phyloP scores from a whole-genome alignment of 2,888 invertebrate genomes.

The Bhutanitis thaidina region DNA sequence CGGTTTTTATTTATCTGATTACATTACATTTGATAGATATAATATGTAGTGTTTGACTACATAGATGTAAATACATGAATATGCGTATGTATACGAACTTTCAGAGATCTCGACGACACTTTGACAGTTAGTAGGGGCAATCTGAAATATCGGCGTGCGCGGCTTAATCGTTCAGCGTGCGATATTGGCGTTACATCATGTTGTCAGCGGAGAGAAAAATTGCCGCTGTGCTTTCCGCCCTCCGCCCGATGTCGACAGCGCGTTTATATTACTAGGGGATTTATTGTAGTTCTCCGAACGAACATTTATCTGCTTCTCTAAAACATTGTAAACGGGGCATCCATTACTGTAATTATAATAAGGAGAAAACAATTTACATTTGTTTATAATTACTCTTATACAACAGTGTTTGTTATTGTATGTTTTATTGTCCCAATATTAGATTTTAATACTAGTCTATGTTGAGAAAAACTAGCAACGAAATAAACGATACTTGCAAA shows the following conservation, averaged over 20 bases:
- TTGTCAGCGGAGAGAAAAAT: constrained; percentile 79
- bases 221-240: constrained; percentile 58
- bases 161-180: constrained; percentile 79
- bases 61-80: neutral
- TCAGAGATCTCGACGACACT: constrained; percentile 60
- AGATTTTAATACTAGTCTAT: too few relatives aligned
- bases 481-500: too few relatives aligned
- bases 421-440: too few relatives aligned
- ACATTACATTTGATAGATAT: too few relatives aligned
- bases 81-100: constrained; percentile 16
- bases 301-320: constrained; percentile 57
- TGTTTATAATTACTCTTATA: constrained; percentile 2
- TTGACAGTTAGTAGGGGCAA: constrained; percentile 78
- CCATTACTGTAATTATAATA: constrained; percentile 18
- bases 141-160: constrained; percentile 78
- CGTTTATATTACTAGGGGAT: constrained; percentile 72
- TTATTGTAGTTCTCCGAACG: constrained; percentile 72
- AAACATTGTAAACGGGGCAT: constrained; percentile 27
- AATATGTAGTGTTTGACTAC: too few relatives aligned
- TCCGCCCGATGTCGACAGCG: constrained; percentile 58
- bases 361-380: constrained; percentile 3
- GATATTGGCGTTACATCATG: constrained; percentile 80
- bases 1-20: too few relatives aligned
- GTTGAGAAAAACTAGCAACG: too few relatives aligned
- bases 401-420: neutral